These are phyloP conservation scores for Anoplopoma fimbria DNA, from an alignment of 2,113 vertebrate species.

Conservation along the genomic window DNA sequence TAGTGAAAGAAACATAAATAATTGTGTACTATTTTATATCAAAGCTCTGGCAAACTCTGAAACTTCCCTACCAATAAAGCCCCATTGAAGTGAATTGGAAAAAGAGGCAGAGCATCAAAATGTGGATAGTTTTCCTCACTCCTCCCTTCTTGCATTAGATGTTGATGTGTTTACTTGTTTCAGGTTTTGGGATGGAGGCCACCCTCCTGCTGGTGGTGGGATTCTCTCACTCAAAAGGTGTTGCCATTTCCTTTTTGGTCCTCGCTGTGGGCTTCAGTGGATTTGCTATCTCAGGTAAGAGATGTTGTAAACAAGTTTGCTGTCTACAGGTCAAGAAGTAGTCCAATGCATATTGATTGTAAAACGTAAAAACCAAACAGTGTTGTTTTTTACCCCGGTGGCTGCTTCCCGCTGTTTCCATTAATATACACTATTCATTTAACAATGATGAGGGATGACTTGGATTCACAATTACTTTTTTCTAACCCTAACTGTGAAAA, in stretches of 20 bases:
- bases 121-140: neutral
- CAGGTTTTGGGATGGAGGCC: conserved; percentile 94
- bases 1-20: neutral
- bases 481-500: neutral
- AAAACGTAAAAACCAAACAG: neutral
- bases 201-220: conserved; percentile 92
- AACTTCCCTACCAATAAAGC: neutral
- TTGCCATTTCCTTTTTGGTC: conserved; percentile 92
- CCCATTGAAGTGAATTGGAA: neutral
- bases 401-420: neutral
- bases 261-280: conserved; percentile 94
- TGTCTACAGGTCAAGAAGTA: neutral
- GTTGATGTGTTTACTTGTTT: conserved; percentile 19
- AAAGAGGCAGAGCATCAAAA: neutral
- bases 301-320: neutral
- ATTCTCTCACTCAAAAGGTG: conserved; percentile 90
- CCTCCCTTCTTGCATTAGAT: neutral
- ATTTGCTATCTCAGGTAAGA: conserved; percentile 92
- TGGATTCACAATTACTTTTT: neutral
- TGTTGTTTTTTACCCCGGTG: neutral
- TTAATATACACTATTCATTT: neutral
- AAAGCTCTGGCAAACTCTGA: neutral
- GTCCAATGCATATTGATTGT: neutral
- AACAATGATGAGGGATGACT: neutral
- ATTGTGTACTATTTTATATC: neutral